Conservation (phyloP, 2,113 vertebrate genomes). For the Mola mola region DNA sequence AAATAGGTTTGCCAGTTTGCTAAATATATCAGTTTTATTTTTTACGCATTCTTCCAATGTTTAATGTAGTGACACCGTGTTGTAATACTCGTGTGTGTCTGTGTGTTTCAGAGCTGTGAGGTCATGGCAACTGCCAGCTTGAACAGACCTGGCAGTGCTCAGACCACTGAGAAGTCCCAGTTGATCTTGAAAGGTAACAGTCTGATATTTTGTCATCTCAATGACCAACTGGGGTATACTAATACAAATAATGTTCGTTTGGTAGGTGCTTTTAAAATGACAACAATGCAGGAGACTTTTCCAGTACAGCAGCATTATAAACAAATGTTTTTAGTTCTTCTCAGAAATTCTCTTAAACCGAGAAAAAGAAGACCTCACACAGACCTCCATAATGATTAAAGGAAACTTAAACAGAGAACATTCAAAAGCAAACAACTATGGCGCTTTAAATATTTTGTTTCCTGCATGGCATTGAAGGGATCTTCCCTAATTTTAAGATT, state of each 20-base stretch:
- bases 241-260: neutral
- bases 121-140: conserved; percentile 92
- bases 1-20: neutral
- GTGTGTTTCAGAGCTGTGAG: conserved; percentile 84
- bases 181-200: conserved; percentile 90
- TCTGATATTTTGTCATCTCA: conserved; percentile 4
- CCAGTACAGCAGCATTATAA: too few species aligned
- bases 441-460: too few species aligned
- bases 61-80: neutral
- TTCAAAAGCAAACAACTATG: too few species aligned
- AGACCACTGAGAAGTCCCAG: conserved; percentile 87
- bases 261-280: too few species aligned
- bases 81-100: conserved; percentile 40
- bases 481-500: too few species aligned
- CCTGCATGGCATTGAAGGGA: too few species aligned
- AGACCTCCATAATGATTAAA: too few species aligned
- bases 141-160: conserved; percentile 84
- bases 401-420: too few species aligned
- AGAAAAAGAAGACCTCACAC: too few species aligned
- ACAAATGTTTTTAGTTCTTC: neutral
- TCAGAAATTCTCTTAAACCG: neutral
- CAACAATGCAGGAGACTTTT: too few species aligned
- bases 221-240: neutral
- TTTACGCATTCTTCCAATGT: neutral
- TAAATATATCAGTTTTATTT: neutral